Evolutionary conservation across 2,113 vertebrate genomes (phyloP).

Genomic region (Cryptoleucopteryx plumbea): DNA sequence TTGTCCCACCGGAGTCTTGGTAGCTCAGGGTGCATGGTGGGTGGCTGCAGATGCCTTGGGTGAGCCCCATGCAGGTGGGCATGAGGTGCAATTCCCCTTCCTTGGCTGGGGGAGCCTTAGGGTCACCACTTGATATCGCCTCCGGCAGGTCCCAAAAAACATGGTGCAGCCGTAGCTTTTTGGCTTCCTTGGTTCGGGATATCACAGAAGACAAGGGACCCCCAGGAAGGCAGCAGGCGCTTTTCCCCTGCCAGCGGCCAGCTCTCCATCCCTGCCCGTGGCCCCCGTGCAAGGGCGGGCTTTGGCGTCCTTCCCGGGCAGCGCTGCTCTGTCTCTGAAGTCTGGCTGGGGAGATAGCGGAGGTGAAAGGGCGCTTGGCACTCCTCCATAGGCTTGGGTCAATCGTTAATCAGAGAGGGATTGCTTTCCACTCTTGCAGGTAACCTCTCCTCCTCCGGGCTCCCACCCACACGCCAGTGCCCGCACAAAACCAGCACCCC

Average conservation of each 20-base stretch:
- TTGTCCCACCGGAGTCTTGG: background rate
- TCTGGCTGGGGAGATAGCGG: conserved; percentile 9
- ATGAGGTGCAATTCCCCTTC: accelerated
- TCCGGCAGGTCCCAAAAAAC: background rate
- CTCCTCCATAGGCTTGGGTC: background rate
- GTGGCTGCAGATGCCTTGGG: background rate
- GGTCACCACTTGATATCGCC: background rate
- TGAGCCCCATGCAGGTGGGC: background rate
- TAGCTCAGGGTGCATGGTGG: background rate
- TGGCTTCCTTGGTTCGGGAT: background rate
- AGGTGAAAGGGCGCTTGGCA: conserved; percentile 53
- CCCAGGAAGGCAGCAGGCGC: background rate
- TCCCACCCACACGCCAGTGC: background rate
- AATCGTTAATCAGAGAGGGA: conserved; percentile 57
- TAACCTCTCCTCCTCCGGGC: conserved; percentile 5
- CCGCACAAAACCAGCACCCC: conserved; percentile 16
- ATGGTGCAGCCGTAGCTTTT: background rate
- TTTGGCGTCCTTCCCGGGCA: conserved; percentile 32
- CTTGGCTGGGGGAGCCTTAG: background rate
- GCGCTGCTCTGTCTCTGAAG: background rate
- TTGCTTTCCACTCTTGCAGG: conserved; percentile 32
- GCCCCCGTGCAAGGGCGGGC: background rate
- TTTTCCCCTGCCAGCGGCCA: background rate
- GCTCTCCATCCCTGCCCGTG: background rate
- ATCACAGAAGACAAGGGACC: background rate